phyloP scores from a whole-genome alignment of 2,888 invertebrate species.

The Heteromyza rotundicornis region DNA sequence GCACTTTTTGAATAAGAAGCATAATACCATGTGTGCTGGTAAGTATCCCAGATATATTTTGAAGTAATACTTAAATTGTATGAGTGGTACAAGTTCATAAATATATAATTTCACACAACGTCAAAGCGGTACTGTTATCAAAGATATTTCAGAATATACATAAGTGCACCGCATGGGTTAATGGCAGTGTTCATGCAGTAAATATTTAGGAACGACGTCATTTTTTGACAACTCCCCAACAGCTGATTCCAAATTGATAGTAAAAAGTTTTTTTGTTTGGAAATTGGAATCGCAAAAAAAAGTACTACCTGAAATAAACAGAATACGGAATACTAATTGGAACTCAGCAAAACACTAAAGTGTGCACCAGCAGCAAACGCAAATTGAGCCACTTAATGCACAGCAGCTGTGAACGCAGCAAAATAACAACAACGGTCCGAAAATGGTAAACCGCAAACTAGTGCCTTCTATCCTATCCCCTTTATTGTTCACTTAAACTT shows the following conservation, averaged over 20 bases:
- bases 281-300: not conserved
- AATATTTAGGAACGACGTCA: not conserved
- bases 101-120: no score
- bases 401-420: slow-evolving; percentile 16
- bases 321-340: no score
- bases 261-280: not conserved
- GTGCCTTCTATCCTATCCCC: slow-evolving; percentile 19
- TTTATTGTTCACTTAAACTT: slow-evolving; percentile 5
- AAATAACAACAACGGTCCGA: not conserved
- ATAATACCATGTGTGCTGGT: no score
- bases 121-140: no score
- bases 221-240: not conserved
- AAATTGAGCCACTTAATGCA: slow-evolving; percentile 17
- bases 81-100: no score
- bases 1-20: no score
- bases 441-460: slow-evolving; percentile 16
- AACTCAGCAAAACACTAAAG: not conserved
- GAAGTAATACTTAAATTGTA: no score
- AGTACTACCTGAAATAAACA: not conserved
- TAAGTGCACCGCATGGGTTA: no score
- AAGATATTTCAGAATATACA: no score
- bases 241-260: not conserved
- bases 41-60: no score
- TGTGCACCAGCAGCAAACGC: not conserved
- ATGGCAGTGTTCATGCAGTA: not conserved